A percentile compares a stretch with the other conserved stretches of the same genome.
phyloP scores from a whole-genome alignment of 2,888 invertebrate species.

The Sphaerophoria taeniata region DNA sequence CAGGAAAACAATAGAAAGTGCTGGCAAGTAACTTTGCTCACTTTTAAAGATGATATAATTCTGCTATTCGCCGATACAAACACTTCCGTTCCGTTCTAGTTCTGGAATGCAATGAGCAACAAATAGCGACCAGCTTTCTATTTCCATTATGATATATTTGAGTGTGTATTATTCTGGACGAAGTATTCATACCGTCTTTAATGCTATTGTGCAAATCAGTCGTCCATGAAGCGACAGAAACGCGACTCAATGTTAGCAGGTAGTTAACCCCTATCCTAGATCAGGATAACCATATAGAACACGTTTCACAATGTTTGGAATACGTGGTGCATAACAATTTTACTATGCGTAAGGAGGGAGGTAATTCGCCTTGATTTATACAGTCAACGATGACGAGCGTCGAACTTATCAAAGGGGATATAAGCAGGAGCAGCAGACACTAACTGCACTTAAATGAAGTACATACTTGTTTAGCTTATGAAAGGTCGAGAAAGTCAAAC shows the following conservation, averaged over 20 bases:
- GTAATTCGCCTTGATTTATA: constrained; percentile 70
- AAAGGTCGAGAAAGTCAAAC: constrained; percentile 37
- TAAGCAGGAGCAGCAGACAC: not conserved
- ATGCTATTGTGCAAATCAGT: too few relatives aligned
- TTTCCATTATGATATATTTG: too few relatives aligned
- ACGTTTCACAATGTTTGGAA: constrained; percentile 30
- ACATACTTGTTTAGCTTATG: not conserved
- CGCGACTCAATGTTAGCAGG: not conserved
- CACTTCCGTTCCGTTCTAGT: too few relatives aligned
- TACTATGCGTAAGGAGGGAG: constrained; percentile 69
- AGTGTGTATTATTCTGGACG: too few relatives aligned
- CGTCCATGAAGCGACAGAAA: too few relatives aligned
- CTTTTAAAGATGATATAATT: constrained; percentile 67
- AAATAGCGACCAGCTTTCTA: too few relatives aligned
- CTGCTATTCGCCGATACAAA: constrained; percentile 5
- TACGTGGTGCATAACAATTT: constrained; percentile 68
- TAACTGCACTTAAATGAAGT: not conserved
- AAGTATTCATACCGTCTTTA: too few relatives aligned
- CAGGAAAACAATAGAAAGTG: constrained; percentile 41
- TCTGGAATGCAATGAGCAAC: too few relatives aligned
- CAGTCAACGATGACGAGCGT: constrained; percentile 27
- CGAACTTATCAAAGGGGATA: not conserved
- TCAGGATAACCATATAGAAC: constrained; percentile 29
- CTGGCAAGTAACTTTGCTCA: constrained; percentile 46
- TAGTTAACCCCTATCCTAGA: constrained; percentile 42